phyloP scores from a whole-genome alignment of 2,888 invertebrate genomes.

The Chrysolina haemoptera region DNA sequence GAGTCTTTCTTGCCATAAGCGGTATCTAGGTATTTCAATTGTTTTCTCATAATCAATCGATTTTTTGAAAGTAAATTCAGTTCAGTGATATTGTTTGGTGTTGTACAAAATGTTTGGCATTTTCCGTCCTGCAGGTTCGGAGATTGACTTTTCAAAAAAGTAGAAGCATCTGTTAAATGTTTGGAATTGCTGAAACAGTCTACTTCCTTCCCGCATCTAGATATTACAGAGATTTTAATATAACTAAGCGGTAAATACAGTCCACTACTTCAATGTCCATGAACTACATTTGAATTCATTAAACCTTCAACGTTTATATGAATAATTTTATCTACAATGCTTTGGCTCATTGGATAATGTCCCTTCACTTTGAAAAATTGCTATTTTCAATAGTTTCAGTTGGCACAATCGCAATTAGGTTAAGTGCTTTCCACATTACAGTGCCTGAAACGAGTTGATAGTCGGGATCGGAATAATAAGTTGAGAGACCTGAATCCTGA shows the following conservation, averaged over 20 bases:
- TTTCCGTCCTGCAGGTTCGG: too few species aligned
- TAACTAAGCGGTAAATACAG: neutral
- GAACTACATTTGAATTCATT: neutral
- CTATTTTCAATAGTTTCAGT: neutral
- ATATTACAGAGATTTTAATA: too few species aligned
- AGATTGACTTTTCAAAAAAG: too few species aligned
- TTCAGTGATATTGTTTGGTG: too few species aligned
- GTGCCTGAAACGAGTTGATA: neutral
- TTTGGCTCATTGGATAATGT: neutral
- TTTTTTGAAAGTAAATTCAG: too few species aligned
- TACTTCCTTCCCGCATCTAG: too few species aligned
- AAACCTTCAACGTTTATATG: neutral
- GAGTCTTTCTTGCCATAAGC: too few species aligned
- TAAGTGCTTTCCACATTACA: neutral
- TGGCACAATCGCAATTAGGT: neutral
- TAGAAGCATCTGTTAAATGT: too few species aligned
- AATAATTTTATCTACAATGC: neutral
- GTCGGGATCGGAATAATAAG: neutral
- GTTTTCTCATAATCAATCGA: too few species aligned
- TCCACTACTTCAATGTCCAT: neutral
- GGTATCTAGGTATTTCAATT: too few species aligned
- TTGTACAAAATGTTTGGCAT: too few species aligned
- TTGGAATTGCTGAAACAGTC: too few species aligned
- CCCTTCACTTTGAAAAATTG: neutral
- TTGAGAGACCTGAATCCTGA: neutral